Evolutionary conservation across 2,797 vertebrate species (phyloP).

Genomic region (Leontocebus nigricollis): DNA sequence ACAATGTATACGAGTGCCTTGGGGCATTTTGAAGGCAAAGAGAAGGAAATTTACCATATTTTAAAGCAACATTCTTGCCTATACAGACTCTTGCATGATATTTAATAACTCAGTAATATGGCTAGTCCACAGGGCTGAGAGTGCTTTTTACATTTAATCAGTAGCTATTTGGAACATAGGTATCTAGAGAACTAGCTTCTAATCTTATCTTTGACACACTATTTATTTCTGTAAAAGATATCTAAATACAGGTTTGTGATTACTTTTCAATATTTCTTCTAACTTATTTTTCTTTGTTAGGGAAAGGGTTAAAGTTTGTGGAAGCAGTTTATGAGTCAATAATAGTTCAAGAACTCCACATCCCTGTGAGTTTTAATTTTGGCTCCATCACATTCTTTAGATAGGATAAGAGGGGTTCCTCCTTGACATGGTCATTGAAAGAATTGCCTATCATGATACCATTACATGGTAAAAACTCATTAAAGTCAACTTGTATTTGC

Average conservation of each 20-base stretch:
- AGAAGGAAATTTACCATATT: slow-evolving; percentile 71
- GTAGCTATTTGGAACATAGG: not conserved
- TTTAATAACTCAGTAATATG: slow-evolving; percentile 41
- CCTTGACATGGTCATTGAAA: not conserved
- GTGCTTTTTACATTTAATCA: slow-evolving; percentile 51
- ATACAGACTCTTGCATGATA: slow-evolving; percentile 22
- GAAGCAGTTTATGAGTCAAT: not conserved
- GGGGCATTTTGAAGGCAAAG: slow-evolving; percentile 79
- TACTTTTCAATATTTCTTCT: slow-evolving; percentile 36
- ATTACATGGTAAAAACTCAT: not conserved
- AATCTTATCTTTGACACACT: not conserved
- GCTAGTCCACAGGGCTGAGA: not conserved
- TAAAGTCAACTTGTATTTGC: not conserved
- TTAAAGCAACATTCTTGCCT: slow-evolving; percentile 35
- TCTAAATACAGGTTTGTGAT: not conserved
- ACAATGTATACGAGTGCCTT: slow-evolving; percentile 79
- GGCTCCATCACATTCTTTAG: not conserved
- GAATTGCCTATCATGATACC: not conserved
- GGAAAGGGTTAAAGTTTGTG: not conserved
- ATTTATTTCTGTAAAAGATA: slow-evolving; percentile 15
- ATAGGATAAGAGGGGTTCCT: not conserved
- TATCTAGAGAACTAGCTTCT: not conserved
- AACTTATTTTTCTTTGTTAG: not conserved
- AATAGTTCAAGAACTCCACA: not conserved
- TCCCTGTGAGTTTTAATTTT: slow-evolving; percentile 9